Evolutionary conservation across 1,140 invertebrate species (phyloP), one percentile per base, ranked within the genome.

Genomic region (Cepaea nemoralis): DNA sequence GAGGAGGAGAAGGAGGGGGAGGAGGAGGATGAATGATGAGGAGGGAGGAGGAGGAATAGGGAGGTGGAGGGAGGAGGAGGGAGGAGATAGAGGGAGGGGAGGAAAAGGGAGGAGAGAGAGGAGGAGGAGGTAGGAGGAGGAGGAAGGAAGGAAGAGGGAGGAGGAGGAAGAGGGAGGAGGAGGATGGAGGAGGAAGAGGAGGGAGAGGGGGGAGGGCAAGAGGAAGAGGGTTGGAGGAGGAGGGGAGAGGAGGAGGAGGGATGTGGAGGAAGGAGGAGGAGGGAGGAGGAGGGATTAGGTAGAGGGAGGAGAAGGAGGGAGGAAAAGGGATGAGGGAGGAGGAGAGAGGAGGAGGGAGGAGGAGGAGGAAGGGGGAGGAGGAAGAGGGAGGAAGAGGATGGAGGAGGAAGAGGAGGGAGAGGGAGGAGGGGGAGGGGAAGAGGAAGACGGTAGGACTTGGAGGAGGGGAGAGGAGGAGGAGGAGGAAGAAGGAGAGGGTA

Each of bases 391-490:
- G n/a, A n/a, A n/a, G n/a, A n/a, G n/a, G n/a, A n/a, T n/a, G n/a
- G n/a, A n/a, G n/a, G n/a, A 69, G 67, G 67, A 69, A 14, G 67
- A 33, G 67, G 67, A 69, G 67, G 16, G 33, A 31, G 67, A 69
- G 67, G 67, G 31, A 31, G 67, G 33, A 14, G 67, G 33, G 67
- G 31, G 33, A 14, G 67, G 33, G 16, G 31, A 69, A 31, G 31
- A 69, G 31, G 33, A 14, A 31, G 33, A 69, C 16, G 33, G 67
- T 33, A 69, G 67, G 67, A 69, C 67, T 69, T 22, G 67, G 67
- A 69, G 67, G 67, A 69, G 67, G 67, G 67, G 67, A 33, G 67
- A 31, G 33, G 16, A 31, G 33, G 67, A 31, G 14, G 67, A 31
- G 33, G 31, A 31, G 33, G n/a, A n/a, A n/a, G n/a, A n/a, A n/a